A percentile compares a stretch with the other conserved stretches of the same genome.
Conservation (phyloP, 2,797 vertebrate species). For the Ptychobarbus kaznakovi region DNA sequence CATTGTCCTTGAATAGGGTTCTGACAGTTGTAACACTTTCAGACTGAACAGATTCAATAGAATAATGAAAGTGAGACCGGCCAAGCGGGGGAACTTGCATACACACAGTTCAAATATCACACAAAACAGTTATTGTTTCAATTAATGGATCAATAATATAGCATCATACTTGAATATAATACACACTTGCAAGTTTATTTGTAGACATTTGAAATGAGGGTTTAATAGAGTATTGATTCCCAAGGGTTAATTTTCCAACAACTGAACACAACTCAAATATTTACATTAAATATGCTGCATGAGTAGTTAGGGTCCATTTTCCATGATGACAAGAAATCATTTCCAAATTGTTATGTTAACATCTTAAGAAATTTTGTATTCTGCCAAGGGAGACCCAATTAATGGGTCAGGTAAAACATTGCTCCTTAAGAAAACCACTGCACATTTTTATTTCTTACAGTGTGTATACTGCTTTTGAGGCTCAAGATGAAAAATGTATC, state of each 20-base stretch:
- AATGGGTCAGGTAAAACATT: neutral
- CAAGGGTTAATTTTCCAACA: neutral
- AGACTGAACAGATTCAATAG: too few species aligned
- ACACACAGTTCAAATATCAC: neutral
- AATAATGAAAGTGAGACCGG: too few species aligned
- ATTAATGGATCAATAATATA: neutral
- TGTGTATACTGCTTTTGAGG: constrained; percentile 5
- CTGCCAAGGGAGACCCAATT: neutral
- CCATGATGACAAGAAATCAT: neutral
- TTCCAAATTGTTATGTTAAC: neutral
- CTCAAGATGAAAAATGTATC: neutral
- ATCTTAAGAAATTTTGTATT: neutral
- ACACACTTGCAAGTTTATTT: neutral
- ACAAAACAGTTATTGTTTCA: neutral
- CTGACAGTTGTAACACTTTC: too few species aligned
- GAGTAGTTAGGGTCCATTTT: neutral
- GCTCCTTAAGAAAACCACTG: neutral
- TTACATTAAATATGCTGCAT: neutral
- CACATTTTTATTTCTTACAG: neutral
- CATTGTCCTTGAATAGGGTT: too few species aligned
- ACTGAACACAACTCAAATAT: neutral
- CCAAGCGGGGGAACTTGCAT: neutral
- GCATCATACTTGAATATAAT: neutral
- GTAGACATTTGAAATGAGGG: neutral
- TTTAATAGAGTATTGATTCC: neutral